A percentile compares a stretch with the other conserved stretches of the same genome.
Evolutionary conservation across 2,797 vertebrate genomes (phyloP).

Genomic region (Molossus alvarezi): DNA sequence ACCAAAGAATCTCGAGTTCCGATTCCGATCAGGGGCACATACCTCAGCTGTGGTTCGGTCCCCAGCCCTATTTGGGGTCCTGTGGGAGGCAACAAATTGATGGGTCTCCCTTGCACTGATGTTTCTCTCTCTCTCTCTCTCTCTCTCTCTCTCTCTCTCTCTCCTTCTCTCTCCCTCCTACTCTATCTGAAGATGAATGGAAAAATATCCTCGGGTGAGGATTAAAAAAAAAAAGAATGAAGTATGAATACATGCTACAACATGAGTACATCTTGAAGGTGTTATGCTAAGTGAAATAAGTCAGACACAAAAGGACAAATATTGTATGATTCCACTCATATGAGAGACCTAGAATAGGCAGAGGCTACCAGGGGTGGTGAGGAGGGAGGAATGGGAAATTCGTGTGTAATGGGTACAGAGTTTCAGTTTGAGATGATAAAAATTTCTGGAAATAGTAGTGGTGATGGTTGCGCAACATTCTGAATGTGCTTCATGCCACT

Average conservation of each 20-base stretch:
- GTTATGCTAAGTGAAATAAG: not conserved
- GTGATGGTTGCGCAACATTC: not conserved
- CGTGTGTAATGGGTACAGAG: not conserved
- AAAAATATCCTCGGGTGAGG: no score
- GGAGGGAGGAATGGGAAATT: not conserved
- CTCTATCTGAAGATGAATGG: no score
- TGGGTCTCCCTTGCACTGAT: no score
- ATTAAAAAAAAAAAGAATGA: no score
- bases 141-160: no score
- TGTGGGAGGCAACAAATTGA: no score
- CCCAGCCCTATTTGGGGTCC: no score
- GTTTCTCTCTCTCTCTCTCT: no score
- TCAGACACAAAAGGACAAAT: not conserved
- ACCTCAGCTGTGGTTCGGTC: no score
- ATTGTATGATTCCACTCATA: not conserved
- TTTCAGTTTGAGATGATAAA: constrained; percentile 1
- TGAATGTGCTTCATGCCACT: not conserved
- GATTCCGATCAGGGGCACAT: no score
- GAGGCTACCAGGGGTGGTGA: not conserved
- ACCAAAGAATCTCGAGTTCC: no score
- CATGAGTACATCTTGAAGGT: not conserved
- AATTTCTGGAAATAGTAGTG: not conserved
- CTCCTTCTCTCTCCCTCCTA: no score
- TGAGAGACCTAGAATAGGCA: not conserved
- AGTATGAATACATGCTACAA: not conserved